A percentile compares a stretch with the other conserved stretches of the same genome.
phyloP scores from a whole-genome alignment of 2,797 vertebrate genomes.

The Spheniscus humboldti region DNA sequence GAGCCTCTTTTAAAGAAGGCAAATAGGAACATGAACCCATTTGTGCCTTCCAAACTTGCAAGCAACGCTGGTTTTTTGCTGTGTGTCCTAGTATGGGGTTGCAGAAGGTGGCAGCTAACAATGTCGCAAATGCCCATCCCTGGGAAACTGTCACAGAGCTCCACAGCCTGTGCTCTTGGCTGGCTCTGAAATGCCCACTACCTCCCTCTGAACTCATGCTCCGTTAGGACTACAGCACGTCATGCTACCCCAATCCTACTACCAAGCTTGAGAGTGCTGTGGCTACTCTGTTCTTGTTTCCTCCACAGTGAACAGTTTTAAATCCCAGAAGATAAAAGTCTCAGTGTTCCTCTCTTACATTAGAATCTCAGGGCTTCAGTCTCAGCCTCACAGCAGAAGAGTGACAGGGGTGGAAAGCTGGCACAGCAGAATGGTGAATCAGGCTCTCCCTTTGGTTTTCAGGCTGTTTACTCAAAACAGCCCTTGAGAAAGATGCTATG shows the following conservation, averaged over 20 bases:
- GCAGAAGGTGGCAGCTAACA: background rate
- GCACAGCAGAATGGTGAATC: slow-evolving; percentile 29
- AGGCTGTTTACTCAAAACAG: slow-evolving; percentile 43
- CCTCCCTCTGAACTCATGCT: background rate
- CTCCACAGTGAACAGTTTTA: background rate
- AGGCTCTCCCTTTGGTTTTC: slow-evolving; percentile 45
- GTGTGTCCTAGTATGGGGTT: background rate
- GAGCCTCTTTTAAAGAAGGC: background rate
- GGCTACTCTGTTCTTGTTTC: background rate
- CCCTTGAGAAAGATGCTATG: slow-evolving; percentile 49
- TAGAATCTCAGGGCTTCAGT: background rate
- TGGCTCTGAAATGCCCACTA: background rate
- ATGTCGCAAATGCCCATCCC: background rate
- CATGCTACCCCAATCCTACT: background rate
- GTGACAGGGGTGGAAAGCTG: slow-evolving; percentile 25
- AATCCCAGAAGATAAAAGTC: background rate
- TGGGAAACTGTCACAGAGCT: background rate
- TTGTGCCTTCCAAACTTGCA: background rate
- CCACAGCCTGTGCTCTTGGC: background rate
- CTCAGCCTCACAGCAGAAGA: background rate
- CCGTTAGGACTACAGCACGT: background rate
- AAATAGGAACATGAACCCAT: background rate
- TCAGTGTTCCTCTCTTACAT: background rate
- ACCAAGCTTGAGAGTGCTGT: background rate
- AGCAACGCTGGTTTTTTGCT: rapidly evolving